These are phyloP conservation scores for Elgaria multicarinata DNA, from an alignment of 2,113 vertebrate genomes.

Conservation along the genomic window DNA sequence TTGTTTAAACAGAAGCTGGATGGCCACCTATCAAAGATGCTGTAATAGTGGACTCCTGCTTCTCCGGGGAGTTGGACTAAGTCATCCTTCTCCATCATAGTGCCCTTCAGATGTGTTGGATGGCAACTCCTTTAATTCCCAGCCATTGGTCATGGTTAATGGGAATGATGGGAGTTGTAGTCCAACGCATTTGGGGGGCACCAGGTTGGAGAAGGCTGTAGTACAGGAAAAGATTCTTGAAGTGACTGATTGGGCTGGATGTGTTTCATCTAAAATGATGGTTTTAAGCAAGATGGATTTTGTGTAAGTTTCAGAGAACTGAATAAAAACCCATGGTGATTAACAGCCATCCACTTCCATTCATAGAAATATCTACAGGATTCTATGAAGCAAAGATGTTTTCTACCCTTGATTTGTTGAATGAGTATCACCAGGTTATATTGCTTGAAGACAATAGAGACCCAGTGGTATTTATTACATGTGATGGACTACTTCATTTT, in stretches of 20 bases:
- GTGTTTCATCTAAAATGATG: not conserved
- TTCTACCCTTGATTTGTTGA: not conserved
- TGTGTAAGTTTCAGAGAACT: not conserved
- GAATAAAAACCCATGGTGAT: not conserved
- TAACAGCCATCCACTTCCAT: not conserved
- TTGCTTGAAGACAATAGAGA: not conserved
- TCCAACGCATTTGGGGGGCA: too few species aligned
- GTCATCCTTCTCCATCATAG: too few species aligned
- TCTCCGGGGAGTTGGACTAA: too few species aligned
- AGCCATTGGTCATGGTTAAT: too few species aligned
- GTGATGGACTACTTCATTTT: slow-evolving; percentile 9
- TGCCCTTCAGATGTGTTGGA: too few species aligned
- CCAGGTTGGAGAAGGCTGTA: too few species aligned
- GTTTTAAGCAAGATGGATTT: too few species aligned
- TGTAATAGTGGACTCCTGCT: too few species aligned
- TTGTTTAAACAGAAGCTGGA: too few species aligned
- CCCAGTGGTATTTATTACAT: not conserved
- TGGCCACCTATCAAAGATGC: too few species aligned
- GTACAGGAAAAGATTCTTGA: not conserved
- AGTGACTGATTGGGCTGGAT: not conserved
- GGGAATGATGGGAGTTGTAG: too few species aligned
- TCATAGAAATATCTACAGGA: not conserved
- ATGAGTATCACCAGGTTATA: not conserved
- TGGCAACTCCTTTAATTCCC: too few species aligned
- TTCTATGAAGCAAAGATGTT: not conserved